Base-by-base conservation (phyloP, 2,797 vertebrate species). In the Antennarius maculatus region DNA sequence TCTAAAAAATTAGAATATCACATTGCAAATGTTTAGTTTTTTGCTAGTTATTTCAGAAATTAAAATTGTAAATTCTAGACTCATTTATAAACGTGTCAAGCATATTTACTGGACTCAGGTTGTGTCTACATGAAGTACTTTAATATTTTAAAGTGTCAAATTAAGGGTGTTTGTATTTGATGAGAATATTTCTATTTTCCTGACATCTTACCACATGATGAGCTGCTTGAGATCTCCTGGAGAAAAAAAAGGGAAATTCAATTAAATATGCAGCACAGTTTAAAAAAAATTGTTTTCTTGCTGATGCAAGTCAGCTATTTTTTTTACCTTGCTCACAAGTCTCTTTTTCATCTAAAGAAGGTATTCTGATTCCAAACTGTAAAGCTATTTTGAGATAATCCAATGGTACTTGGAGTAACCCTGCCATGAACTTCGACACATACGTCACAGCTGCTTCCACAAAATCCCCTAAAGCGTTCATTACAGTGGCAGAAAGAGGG, bases 171-270 rank as follows among this genome's bases (percentile, higher is more conserved):
- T 23, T 23, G 23, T 34, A 34, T 39, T 39, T 11, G 7, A 39
- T 2, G 37, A 1, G 31, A 34, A 39, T 39, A 39, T 9, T 39
- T 39, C 37, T 39, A 39, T 39, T 39, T 39, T 39, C 34, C 15
- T 37, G 9, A 28, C 31, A 18, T 81, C 94, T 90, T 83, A 95
- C 94, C 94, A 95, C 88, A 94, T 87, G 60, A 95, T 82, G 58
- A 95, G 94, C 72, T 95, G 93, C 71, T 94, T 94, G 56, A 95
- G 89, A 81, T 94, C 92, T 62, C 94, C 94, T 95, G 76, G 29
- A 81, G 54, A 82, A 23, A 71, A 27, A 83, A 64, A 12, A 34
- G 14, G 6, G 10, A 29, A 41, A 49, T 59, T 5, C 1, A 61
- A 15, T n/a, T 43, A 43, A 7, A 23, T 3, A 54, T 4, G 11